These are phyloP conservation scores for Lophotis ruficrista DNA, from an alignment of 2,113 vertebrate genomes.

Conservation along the genomic window DNA sequence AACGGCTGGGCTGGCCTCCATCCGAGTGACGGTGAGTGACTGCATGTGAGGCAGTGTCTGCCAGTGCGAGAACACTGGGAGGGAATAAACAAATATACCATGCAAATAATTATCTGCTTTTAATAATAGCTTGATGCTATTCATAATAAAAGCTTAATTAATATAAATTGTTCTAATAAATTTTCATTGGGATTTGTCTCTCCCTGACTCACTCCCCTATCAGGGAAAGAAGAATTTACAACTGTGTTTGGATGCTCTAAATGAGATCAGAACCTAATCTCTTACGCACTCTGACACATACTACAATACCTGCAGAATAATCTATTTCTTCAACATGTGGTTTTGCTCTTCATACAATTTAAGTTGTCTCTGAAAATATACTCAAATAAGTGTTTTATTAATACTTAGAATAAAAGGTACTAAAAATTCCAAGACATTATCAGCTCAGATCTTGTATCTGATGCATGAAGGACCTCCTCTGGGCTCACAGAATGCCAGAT, in stretches of 20 bases:
- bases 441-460: background rate
- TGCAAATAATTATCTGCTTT: background rate
- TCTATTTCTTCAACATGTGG: background rate
- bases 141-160: background rate
- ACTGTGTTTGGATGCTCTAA: background rate
- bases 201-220: background rate
- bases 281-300: background rate
- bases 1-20: background rate
- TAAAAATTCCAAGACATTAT: background rate
- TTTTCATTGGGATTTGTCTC: background rate
- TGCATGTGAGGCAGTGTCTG: fast-evolving
- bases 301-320: background rate
- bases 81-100: fast-evolving
- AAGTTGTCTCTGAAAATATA: background rate
- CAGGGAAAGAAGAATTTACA: background rate
- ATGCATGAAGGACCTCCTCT: background rate
- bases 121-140: background rate
- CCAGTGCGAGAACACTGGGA: fast-evolving
- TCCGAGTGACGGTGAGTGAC: no score
- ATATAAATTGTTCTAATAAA: background rate
- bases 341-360: background rate
- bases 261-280: background rate
- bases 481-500: background rate
- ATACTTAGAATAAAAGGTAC: background rate
- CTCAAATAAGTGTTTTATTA: background rate